Conservation (phyloP, 2,797 vertebrate genomes). For the Sarcoramphus papa region DNA sequence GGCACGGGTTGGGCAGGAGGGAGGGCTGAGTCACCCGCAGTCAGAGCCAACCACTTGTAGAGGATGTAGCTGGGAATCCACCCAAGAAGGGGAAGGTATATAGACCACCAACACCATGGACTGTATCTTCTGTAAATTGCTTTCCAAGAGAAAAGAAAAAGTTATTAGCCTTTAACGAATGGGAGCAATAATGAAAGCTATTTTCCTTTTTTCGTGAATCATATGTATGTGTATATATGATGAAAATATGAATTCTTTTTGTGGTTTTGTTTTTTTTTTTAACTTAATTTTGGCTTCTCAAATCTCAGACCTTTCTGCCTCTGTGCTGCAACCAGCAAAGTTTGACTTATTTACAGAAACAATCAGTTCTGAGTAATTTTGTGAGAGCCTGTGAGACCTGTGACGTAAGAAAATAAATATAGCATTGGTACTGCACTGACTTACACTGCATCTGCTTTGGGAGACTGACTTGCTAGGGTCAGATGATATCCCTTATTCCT, state of each 20-base stretch:
- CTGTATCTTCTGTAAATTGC: background rate
- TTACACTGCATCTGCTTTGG: background rate
- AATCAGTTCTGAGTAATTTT: background rate
- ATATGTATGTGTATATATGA: background rate
- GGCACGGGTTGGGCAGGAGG: background rate
- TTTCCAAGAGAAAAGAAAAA: background rate
- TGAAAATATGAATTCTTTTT: background rate
- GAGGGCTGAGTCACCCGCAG: background rate
- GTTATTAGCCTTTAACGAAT: background rate
- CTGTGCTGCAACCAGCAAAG: background rate
- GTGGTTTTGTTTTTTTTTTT: background rate
- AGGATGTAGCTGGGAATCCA: background rate
- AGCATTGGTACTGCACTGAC: background rate
- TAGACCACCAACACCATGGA: background rate
- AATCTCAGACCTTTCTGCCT: background rate
- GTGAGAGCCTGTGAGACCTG: background rate
- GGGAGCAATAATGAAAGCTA: background rate
- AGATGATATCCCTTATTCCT: background rate
- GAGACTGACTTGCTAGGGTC: background rate
- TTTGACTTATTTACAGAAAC: background rate
- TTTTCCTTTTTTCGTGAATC: background rate
- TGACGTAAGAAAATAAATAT: background rate
- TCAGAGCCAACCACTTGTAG: background rate
- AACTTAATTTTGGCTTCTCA: background rate
- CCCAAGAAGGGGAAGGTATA: background rate